phyloP scores from a whole-genome alignment of 2,888 invertebrate genomes.

The Drosophila anomelani region DNA sequence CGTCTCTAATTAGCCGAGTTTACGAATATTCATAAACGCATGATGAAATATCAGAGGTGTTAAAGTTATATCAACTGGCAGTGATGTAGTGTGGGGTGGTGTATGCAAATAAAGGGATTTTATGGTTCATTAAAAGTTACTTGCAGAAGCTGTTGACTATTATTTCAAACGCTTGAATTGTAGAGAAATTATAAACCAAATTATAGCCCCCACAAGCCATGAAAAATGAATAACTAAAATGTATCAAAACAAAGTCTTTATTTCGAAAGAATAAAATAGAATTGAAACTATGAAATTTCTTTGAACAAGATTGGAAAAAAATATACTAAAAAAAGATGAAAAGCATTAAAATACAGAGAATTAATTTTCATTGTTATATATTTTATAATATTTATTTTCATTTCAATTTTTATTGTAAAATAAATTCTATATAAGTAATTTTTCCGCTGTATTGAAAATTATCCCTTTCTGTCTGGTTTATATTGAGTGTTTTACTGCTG shows the following conservation, averaged over 20 bases:
- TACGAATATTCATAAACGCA: slow-evolving; percentile 33
- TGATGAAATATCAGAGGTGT: slow-evolving; percentile 17
- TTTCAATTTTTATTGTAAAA: background rate
- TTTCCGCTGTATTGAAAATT: background rate
- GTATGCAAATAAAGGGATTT: slow-evolving; percentile 9
- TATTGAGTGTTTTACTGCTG: slow-evolving; percentile 10
- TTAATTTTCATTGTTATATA: no score
- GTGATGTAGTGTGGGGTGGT: slow-evolving; percentile 4
- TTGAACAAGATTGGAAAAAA: no score
- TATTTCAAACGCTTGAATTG: background rate
- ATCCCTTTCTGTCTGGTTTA: background rate
- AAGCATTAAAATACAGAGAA: background rate
- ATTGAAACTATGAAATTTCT: no score
- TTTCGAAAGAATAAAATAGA: background rate
- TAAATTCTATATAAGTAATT: no score
- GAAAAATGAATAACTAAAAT: background rate
- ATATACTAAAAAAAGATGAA: background rate
- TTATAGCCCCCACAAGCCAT: background rate
- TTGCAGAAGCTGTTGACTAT: background rate
- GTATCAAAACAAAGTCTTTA: background rate
- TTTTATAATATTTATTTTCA: background rate
- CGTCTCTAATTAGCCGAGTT: slow-evolving; percentile 54
- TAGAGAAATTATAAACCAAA: background rate
- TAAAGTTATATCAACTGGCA: slow-evolving; percentile 6
- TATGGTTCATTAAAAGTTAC: slow-evolving; percentile 22